A percentile compares a stretch with the other conserved stretches of the same genome.
phyloP scores from a whole-genome alignment of 2,888 invertebrate species.

The Eucriotettix oculatus region DNA sequence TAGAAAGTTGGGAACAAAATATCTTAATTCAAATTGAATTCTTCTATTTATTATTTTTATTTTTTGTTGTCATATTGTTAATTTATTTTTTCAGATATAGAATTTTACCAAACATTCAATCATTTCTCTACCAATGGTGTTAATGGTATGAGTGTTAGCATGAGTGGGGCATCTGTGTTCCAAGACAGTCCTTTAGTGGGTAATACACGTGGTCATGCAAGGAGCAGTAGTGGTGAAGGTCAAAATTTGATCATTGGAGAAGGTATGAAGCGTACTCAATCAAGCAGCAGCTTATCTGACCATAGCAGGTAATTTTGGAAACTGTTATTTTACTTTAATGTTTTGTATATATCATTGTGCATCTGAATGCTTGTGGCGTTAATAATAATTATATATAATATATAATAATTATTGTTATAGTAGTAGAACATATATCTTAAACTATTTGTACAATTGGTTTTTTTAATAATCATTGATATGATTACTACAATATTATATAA shows the following conservation, averaged over 20 bases:
- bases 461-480: too few relatives aligned
- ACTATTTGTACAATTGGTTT: too few relatives aligned
- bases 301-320: slow-evolving; percentile 16
- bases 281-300: slow-evolving; percentile 49
- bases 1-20: too few relatives aligned
- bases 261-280: slow-evolving; percentile 40
- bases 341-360: too few relatives aligned
- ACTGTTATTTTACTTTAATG: too few relatives aligned
- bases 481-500: too few relatives aligned
- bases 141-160: slow-evolving; percentile 11
- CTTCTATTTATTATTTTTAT: not conserved
- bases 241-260: slow-evolving; percentile 28
- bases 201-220: slow-evolving; percentile 30
- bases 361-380: too few relatives aligned
- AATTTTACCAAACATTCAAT: slow-evolving; percentile 48
- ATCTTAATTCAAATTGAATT: not conserved
- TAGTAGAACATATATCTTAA: too few relatives aligned
- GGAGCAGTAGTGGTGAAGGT: slow-evolving; percentile 43
- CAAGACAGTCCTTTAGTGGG: slow-evolving; percentile 5
- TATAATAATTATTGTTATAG: too few relatives aligned
- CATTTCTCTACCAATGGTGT: slow-evolving; percentile 17
- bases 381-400: too few relatives aligned
- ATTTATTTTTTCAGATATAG: slow-evolving; percentile 33
- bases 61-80: not conserved
- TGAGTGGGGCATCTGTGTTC: slow-evolving; percentile 1